A percentile compares a stretch with the other conserved stretches of the same genome.
These are phyloP conservation scores for Orchesella cincta DNA, from an alignment of 1,140 invertebrate genomes.

Conservation along the genomic window DNA sequence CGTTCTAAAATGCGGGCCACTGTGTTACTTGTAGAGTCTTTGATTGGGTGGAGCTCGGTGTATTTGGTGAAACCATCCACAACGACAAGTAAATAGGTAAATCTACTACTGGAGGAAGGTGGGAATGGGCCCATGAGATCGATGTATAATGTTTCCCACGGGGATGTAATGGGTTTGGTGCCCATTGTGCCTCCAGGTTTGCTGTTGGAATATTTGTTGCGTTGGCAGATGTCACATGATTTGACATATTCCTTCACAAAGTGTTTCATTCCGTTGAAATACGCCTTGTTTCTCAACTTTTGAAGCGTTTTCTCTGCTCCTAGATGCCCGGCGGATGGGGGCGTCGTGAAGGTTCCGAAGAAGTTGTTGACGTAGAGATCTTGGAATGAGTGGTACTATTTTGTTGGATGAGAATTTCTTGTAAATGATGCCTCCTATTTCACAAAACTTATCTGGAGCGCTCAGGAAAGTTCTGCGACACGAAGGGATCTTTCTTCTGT, in stretches of 20 bases:
- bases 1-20: slow-evolving; percentile 11
- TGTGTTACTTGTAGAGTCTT: slow-evolving; percentile 52
- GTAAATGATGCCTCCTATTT: no score
- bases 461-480: no score
- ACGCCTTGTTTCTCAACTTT: no score
- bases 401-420: no score
- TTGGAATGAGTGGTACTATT: no score
- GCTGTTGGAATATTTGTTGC: slow-evolving; percentile 24
- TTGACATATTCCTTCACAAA: slow-evolving; percentile 1
- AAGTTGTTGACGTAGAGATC: no score
- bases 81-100: slow-evolving; percentile 56
- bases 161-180: background rate
- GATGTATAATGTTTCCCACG: slow-evolving; percentile 58
- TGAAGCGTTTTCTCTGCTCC: no score
- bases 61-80: slow-evolving; percentile 59
- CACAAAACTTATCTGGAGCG: no score
- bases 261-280: background rate
- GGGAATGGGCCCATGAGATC: slow-evolving; percentile 58
- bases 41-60: slow-evolving; percentile 57
- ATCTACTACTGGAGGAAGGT: slow-evolving; percentile 51
- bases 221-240: slow-evolving; percentile 30
- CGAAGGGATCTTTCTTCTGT: no score
- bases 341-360: no score
- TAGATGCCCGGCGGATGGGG: no score
- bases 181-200: slow-evolving; percentile 22